Evolutionary conservation across 1,140 invertebrate genomes (phyloP), one percentile per base, ranked within the genome.

Genomic region (Drosophila nikananu): DNA sequence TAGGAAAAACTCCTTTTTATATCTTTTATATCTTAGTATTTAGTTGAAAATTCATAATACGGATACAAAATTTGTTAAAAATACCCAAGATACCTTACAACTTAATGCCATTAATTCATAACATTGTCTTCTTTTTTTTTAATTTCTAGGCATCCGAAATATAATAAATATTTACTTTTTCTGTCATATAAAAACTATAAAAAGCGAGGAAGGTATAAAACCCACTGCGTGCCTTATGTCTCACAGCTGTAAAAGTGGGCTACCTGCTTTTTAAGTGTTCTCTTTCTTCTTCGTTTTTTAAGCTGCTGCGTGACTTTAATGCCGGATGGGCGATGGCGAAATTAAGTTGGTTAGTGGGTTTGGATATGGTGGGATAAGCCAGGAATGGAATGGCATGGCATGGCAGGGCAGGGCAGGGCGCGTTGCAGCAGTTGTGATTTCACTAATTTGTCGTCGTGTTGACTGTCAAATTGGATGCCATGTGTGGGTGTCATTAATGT

Each of bases 401-500:
- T 27, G 32, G 32, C 10, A 12, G n/a, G 57, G 57, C 12, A 48
- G 27, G 60, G n/a, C 35, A 63, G n/a, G 42, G 23, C 9, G 30
- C 46, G 46, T 70, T 48, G 32, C 42, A 49, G 70, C 42, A 41
- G 70, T 83, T 87, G 77, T 89, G 84, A 87, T 87, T 87, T 70
- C 72, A 87, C 84, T 89, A 89, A 89, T 89, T 89, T 89, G 81
- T 60, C 64, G 86, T 64, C 81, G 82, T 89, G 84, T 83, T 89
- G 83, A 65, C 83, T 87, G 83, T 89, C 83, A 87, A 87, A 89
- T 87, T 89, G 84, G 63, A 71, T 89, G 86, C 84, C 84, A 89
- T 90, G 84, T 89, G 84, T 89, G 84, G 70, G 86, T 90, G 84
- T 90, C 84, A 90, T 89, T 89, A 89, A 89, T 89, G 84, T 89